Evolutionary conservation across 2,113 vertebrate species (phyloP).

Genomic region (Corythaixoides concolor): DNA sequence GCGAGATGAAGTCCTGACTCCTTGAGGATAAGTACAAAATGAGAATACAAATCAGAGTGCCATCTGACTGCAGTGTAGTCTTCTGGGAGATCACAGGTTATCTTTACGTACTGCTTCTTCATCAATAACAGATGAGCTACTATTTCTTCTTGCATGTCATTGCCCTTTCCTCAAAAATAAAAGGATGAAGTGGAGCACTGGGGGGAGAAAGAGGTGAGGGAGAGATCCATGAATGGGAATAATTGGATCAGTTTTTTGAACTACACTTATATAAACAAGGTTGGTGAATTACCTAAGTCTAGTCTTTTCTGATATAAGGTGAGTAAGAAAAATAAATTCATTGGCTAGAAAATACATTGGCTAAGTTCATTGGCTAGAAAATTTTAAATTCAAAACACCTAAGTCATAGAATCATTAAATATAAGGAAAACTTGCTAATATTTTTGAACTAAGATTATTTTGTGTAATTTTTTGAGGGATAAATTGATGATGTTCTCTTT

Average conservation of each 20-base stretch:
- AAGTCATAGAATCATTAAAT: not conserved
- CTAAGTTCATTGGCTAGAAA: not conserved
- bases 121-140: constrained; percentile 70
- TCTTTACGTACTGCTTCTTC: constrained; percentile 40
- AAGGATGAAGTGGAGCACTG: not conserved
- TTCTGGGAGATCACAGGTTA: constrained; percentile 47
- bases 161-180: constrained; percentile 50
- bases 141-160: constrained; percentile 58
- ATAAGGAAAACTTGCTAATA: not conserved
- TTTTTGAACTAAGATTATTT: not conserved
- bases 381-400: not conserved
- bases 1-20: constrained; percentile 24
- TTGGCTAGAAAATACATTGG: not conserved
- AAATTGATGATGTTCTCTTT: not conserved
- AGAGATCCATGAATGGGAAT: not conserved
- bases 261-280: not conserved
- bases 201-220: not conserved
- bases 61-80: constrained; percentile 21
- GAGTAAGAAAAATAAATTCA: not conserved
- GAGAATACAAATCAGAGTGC: constrained; percentile 54
- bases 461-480: not conserved
- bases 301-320: not conserved
- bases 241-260: constrained; percentile 15
- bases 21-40: constrained; percentile 31
- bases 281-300: not conserved